Conservation (phyloP, 2,888 invertebrate genomes). For the Drosophila kambysellisi region DNA sequence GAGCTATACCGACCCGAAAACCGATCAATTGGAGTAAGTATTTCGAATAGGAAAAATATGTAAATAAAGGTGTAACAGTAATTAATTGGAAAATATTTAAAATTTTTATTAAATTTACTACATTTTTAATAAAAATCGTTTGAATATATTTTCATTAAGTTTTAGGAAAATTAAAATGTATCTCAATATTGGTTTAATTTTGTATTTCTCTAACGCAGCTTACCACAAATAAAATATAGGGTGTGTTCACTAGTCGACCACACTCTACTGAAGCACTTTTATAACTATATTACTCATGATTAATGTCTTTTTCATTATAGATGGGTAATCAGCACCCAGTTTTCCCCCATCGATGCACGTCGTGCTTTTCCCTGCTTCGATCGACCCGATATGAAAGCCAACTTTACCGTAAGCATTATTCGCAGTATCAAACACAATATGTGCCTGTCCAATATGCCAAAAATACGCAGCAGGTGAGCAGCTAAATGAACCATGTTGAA, state of each 20-base stretch:
- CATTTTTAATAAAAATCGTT: not conserved
- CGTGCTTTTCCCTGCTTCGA: conserved; percentile 95
- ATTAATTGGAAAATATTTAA: not conserved
- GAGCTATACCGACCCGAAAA: conserved; percentile 85
- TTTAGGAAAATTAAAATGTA: not conserved
- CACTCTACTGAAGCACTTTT: not conserved
- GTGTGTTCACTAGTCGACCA: not conserved
- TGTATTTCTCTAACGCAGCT: not conserved
- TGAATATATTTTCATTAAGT: not conserved
- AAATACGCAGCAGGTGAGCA: conserved; percentile 75
- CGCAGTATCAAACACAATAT: conserved; percentile 86
- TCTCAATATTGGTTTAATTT: not conserved
- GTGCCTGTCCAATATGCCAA: conserved; percentile 89
- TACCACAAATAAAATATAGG: not conserved
- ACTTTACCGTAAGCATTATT: conserved; percentile 89
- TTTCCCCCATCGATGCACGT: conserved; percentile 92
- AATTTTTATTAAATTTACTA: not conserved
- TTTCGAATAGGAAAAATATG: not conserved
- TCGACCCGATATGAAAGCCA: conserved; percentile 93
- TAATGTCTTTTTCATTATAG: conserved; percentile 83
- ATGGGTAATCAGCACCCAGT: conserved; percentile 92
- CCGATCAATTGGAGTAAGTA: conserved; percentile 84
- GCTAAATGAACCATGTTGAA: too few species aligned
- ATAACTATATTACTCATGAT: not conserved
- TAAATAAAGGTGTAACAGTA: not conserved